Conservation (phyloP, 2,888 invertebrate genomes). For the Athripsodes cinereus region DNA sequence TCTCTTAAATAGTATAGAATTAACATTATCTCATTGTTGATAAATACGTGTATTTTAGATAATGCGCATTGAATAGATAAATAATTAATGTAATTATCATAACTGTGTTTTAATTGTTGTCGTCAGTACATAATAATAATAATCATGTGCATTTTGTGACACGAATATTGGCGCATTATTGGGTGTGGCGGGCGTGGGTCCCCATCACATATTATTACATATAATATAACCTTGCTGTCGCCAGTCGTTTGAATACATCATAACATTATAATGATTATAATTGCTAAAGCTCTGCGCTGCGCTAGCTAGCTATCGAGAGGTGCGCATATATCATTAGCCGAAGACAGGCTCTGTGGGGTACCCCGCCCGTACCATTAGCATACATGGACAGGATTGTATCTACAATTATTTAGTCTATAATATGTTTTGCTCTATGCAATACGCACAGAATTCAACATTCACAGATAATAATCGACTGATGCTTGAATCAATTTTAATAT, state of each 20-base stretch:
- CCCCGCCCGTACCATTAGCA: conserved; percentile 9
- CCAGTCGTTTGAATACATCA: conserved; percentile 21
- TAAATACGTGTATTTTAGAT: no score
- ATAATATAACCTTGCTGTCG: conserved; percentile 21
- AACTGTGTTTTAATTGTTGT: background rate
- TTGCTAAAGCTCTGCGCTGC: no score
- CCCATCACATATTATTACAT: no score
- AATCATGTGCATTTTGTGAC: conserved; percentile 6
- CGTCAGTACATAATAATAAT: no score
- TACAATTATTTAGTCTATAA: no score
- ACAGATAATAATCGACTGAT: no score
- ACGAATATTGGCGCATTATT: conserved; percentile 1
- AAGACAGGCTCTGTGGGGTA: conserved; percentile 17
- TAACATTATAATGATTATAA: conserved; percentile 22
- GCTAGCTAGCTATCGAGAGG: conserved; percentile 21
- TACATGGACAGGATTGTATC: conserved; percentile 1
- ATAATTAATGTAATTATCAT: background rate
- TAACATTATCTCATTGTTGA: no score
- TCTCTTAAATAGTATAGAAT: no score
- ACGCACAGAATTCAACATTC: no score
- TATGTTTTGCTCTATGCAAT: no score
- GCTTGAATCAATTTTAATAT: no score
- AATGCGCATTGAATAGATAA: no score
- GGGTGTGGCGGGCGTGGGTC: conserved; percentile 25
- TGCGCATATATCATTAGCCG: conserved; percentile 23